Percentiles rank a stretch among this genome's conserved stretches.
Conservation (phyloP, 1,140 invertebrate genomes). For the Chelonus insularis region DNA sequence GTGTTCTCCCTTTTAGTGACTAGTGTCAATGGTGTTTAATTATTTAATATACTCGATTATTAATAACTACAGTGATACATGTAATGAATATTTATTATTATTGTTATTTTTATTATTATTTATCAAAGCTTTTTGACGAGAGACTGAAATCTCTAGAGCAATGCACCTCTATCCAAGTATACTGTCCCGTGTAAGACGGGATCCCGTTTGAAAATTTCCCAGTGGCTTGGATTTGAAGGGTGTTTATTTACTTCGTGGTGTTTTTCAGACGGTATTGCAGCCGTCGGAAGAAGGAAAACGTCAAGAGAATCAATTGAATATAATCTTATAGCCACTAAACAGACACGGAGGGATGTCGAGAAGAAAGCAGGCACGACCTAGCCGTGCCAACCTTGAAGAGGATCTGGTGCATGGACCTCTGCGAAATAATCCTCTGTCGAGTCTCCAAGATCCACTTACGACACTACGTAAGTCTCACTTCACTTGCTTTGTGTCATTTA, state of each 20-base stretch:
- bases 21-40: no score
- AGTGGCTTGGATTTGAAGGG: neutral
- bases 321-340: neutral
- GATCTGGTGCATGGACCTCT: conserved; percentile 54
- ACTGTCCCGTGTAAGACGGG: no score
- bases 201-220: neutral
- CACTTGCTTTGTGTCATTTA: no score
- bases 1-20: no score
- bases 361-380: conserved; percentile 59
- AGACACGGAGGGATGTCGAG: conserved; percentile 55
- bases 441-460: conserved; percentile 34
- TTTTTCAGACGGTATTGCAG: neutral
- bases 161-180: no score
- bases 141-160: no score
- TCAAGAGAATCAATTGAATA: neutral
- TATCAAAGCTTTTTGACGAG: no score
- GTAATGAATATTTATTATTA: no score
- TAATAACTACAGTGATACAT: no score
- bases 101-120: no score
- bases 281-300: conserved; percentile 7
- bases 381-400: conserved; percentile 59
- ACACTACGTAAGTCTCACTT: conserved; percentile 54
- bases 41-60: no score
- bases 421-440: conserved; percentile 47
- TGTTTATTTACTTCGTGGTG: neutral